Base-by-base conservation (phyloP, 53 echinoderm and acorn worm species). In the Stichopus horrens region DNA sequence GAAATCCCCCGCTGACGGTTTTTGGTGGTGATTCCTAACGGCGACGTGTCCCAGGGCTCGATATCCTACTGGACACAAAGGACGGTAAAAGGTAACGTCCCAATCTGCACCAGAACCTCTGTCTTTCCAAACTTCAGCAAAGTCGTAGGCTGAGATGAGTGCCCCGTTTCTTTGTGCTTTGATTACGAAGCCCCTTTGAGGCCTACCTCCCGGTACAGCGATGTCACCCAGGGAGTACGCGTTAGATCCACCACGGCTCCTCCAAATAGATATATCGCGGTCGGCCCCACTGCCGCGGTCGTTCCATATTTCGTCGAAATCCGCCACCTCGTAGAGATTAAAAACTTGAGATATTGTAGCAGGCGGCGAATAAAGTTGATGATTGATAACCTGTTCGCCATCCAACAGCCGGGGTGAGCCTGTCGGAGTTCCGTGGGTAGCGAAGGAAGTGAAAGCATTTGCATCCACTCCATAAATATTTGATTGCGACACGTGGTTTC, bases 281-380 rank as follows among this genome's bases (percentile, higher is more conserved):
- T 66, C 0, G 7, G 84, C 84, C 8, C 84, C 84, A 84, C 84
- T 84, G 7, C 65, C 65, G 9, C 84, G 52, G 52, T 84, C 84
- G 63, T 84, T 84, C 84, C 84, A 84, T 19, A 84, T 66, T 84
- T 84, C 84, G 67, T 84, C 84, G 13, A 66, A 59, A 14, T 60
- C 84, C 5, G 11, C 52, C 37, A 16, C 59, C 63, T 84, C 63
- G 23, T 23, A 84, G 52, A 84, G 23, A 52, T 63, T 84, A 51
- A 84, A 84, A 52, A 66, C 65, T 22, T 21, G 63, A 23, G 18
- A 8, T 63, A n/a, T 4, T 66, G 66, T 13, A 63, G 52, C 5
- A 5, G 7, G 22, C 8, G 58, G 9, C 2, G 21, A 9, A n/a
- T 14, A n/a, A 6, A 76, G 76, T 51, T 84, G 84, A 13, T 84